Conservation (phyloP, 2,888 invertebrate species). For the Drosophila colorata region DNA sequence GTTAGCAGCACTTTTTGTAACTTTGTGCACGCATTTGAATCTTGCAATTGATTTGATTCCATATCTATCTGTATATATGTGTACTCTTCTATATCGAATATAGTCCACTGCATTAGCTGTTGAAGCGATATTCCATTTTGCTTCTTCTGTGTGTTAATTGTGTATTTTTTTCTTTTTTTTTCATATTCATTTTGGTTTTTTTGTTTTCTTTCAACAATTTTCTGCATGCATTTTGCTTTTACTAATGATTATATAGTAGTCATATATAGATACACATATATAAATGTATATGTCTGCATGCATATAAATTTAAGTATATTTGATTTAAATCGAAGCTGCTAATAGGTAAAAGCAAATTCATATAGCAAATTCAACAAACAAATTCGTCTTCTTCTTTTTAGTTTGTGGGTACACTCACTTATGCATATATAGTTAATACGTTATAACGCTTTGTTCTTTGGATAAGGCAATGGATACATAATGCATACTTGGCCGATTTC, state of each 20-base stretch:
- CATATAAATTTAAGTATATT: slow-evolving; percentile 64
- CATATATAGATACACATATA: slow-evolving; percentile 45
- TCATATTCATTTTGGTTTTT: slow-evolving; percentile 5
- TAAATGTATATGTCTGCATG: slow-evolving; percentile 29
- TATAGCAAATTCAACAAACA: slow-evolving; percentile 72
- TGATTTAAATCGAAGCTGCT: slow-evolving; percentile 78
- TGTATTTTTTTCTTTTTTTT: slow-evolving; percentile 9
- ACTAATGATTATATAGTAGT: slow-evolving; percentile 77
- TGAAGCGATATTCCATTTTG: slow-evolving; percentile 15
- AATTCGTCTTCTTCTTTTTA: slow-evolving; percentile 46
- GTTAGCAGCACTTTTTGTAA: slow-evolving; percentile 32
- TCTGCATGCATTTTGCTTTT: slow-evolving; percentile 47
- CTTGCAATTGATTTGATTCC: slow-evolving; percentile 17
- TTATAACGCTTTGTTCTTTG: slow-evolving; percentile 41
- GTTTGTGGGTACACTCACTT: slow-evolving; percentile 43
- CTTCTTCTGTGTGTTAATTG: slow-evolving; percentile 6
- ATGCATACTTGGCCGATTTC: slow-evolving; percentile 29
- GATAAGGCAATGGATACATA: slow-evolving; percentile 73
- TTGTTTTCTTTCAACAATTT: slow-evolving; percentile 32
- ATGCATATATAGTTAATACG: slow-evolving; percentile 36
- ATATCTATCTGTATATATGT: slow-evolving; percentile 22
- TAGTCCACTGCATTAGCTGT: slow-evolving; percentile 19
- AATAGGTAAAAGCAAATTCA: slow-evolving; percentile 75
- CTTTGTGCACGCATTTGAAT: slow-evolving; percentile 42
- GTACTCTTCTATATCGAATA: slow-evolving; percentile 18